Evolutionary conservation across 2,797 vertebrate genomes (phyloP).

Genomic region (Clamator glandarius): DNA sequence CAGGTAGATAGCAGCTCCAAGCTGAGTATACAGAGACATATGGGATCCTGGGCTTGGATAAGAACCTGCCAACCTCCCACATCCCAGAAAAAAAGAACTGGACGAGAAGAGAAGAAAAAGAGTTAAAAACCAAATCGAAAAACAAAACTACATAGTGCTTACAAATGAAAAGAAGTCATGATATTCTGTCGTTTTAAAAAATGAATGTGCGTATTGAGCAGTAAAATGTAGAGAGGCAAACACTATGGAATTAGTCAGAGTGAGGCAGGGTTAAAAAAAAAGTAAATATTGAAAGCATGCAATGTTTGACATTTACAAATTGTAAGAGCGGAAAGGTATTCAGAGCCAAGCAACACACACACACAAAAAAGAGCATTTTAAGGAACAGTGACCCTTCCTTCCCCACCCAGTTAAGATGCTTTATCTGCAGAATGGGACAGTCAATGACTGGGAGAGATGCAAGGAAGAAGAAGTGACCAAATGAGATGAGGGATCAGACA

Average conservation of each 20-base stretch:
- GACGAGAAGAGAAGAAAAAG: background rate
- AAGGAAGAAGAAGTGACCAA: background rate
- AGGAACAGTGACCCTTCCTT: background rate
- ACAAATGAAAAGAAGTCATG: slow-evolving; percentile 26
- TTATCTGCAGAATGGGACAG: background rate
- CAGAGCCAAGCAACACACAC: background rate
- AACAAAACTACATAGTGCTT: background rate
- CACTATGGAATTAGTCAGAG: slow-evolving; percentile 25
- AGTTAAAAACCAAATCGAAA: background rate
- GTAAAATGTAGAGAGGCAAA: background rate
- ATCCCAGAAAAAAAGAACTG: background rate
- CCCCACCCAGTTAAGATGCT: background rate
- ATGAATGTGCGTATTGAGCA: background rate
- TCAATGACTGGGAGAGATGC: background rate
- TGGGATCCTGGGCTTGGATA: background rate
- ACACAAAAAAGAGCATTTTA: background rate
- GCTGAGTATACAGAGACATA: background rate
- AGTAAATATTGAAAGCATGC: slow-evolving; percentile 1
- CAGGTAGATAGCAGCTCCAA: background rate
- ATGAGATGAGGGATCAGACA: background rate
- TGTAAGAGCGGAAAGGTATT: background rate
- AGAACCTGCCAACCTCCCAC: background rate
- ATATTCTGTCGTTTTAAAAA: background rate
- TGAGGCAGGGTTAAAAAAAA: slow-evolving; percentile 52
- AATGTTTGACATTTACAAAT: slow-evolving; percentile 1